Evolutionary conservation across 2,113 vertebrate genomes (phyloP).

Genomic region (Helogale parvula): DNA sequence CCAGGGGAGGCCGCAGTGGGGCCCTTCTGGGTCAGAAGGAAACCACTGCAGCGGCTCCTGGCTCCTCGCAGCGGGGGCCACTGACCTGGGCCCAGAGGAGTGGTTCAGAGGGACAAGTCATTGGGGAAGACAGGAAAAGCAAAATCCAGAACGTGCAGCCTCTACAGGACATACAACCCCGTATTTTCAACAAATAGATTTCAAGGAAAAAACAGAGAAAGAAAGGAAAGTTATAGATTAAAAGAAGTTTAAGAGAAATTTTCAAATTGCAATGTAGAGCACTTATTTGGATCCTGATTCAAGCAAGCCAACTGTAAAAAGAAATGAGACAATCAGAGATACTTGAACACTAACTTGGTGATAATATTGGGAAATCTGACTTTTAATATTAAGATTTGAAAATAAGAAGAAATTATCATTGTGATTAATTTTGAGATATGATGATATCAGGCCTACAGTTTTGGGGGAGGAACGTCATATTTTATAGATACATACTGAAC

Average conservation of each 20-base stretch:
- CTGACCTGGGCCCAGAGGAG: neutral
- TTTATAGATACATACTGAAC: neutral
- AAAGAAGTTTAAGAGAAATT: neutral
- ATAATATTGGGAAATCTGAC: neutral
- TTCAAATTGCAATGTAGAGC: neutral
- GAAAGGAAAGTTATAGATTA: neutral
- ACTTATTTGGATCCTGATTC: neutral
- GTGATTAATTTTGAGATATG: neutral
- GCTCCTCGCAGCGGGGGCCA: neutral
- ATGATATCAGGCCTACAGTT: neutral
- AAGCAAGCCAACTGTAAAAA: slow-evolving; percentile 1
- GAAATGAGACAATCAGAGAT: neutral
- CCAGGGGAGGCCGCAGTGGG: neutral
- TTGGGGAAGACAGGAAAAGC: neutral
- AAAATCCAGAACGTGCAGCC: neutral
- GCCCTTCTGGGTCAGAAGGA: neutral
- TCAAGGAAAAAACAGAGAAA: neutral
- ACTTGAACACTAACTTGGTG: neutral
- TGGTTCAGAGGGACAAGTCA: neutral
- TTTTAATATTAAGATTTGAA: neutral
- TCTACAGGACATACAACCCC: neutral
- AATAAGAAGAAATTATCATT: neutral
- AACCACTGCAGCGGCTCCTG: too few species aligned
- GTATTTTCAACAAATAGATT: neutral
- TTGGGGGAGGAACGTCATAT: neutral